Percentiles rank a stretch among this genome's conserved stretches.
phyloP scores from a whole-genome alignment of 92 coral and sea anemone genomes.

The Porites rus region DNA sequence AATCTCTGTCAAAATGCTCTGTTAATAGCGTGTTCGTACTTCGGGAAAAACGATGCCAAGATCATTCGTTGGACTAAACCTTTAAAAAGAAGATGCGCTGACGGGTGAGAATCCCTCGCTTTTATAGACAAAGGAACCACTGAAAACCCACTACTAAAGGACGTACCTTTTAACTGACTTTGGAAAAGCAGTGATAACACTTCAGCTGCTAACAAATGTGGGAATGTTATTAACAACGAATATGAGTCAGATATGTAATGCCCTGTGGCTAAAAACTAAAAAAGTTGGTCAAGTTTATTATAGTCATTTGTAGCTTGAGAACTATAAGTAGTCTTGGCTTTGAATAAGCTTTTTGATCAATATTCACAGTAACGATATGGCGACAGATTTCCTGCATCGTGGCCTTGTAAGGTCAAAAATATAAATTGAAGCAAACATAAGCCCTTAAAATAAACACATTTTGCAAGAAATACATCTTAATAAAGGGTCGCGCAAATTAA shows the following conservation, averaged over 20 bases:
- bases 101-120: not conserved
- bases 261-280: too few species aligned
- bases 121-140: not conserved
- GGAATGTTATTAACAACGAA: not conserved
- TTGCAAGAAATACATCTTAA: slow-evolving; percentile 40
- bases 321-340: too few species aligned
- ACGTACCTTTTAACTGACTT: not conserved
- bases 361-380: not conserved
- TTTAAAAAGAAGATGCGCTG: too few species aligned
- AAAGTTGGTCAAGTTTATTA: too few species aligned
- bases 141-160: not conserved
- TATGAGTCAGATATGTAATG: not conserved
- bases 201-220: slow-evolving; percentile 9
- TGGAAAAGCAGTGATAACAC: not conserved
- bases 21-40: slow-evolving; percentile 12
- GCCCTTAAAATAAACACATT: slow-evolving; percentile 31
- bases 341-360: not conserved
- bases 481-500: slow-evolving; percentile 28
- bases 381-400: not conserved
- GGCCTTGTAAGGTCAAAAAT: slow-evolving; percentile 14
- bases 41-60: not conserved
- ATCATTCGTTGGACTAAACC: not conserved
- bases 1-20: slow-evolving; percentile 11
- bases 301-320: too few species aligned
- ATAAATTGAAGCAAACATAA: slow-evolving; percentile 18